Evolutionary conservation across 1,140 invertebrate genomes (phyloP).

Genomic region (Cydia amplana): DNA sequence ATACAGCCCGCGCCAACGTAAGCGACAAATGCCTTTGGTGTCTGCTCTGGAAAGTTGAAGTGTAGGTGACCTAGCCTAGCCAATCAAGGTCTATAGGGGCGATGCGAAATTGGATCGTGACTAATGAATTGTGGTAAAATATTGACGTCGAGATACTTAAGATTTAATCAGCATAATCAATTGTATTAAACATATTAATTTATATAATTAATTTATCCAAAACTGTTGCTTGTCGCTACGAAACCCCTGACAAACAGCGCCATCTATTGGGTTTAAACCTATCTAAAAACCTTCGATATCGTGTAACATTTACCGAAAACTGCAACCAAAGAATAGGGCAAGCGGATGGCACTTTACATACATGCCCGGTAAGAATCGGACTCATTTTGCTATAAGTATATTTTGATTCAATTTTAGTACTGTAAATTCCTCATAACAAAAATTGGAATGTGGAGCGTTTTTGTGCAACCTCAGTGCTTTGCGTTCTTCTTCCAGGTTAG

Average conservation of each 20-base stretch:
- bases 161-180: not conserved
- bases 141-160: not conserved
- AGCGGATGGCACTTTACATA: no score
- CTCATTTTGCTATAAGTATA: no score
- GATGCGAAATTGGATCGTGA: constrained; percentile 26
- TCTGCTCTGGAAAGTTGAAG: not conserved
- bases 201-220: no score
- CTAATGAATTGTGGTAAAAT: constrained; percentile 12
- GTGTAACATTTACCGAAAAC: no score
- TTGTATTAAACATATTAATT: not conserved
- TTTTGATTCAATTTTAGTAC: no score
- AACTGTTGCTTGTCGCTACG: no score
- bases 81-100: constrained; percentile 8
- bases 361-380: no score
- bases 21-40: not conserved
- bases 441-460: not conserved
- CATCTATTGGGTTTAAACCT: no score
- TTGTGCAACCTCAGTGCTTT: not conserved
- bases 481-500: not conserved
- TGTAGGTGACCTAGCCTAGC: constrained; percentile 21
- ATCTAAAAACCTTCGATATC: no score
- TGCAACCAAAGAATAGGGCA: no score
- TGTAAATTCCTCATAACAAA: no score
- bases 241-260: no score
- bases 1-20: not conserved